Percentiles rank a stretch among this genome's conserved stretches.
phyloP scores from a whole-genome alignment of 2,113 vertebrate genomes.

The Cheilinus undulatus region DNA sequence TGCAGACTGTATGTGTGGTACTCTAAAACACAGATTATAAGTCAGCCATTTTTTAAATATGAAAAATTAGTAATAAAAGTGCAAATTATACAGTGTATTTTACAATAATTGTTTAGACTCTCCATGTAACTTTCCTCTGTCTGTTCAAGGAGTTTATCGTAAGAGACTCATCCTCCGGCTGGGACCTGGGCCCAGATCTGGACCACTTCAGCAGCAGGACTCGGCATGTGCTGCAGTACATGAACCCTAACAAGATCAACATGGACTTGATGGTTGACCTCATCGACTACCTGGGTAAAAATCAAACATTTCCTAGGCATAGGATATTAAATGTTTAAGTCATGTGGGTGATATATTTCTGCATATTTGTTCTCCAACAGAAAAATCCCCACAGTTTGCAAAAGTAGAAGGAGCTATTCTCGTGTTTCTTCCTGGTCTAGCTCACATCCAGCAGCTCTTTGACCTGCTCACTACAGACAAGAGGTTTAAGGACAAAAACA shows the following conservation, averaged over 20 bases:
- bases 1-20: no score
- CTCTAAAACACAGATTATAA: no score
- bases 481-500: slow-evolving; percentile 89
- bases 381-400: slow-evolving; percentile 90
- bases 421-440: slow-evolving; percentile 95
- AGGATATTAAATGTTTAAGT: neutral
- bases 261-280: slow-evolving; percentile 93
- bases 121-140: neutral
- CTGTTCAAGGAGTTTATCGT: slow-evolving; percentile 87
- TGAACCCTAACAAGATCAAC: slow-evolving; percentile 98
- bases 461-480: slow-evolving; percentile 92
- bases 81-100: no score
- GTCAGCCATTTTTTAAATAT: no score
- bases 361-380: slow-evolving; percentile 69
- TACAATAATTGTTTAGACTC: neutral
- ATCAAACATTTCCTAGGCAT: neutral
- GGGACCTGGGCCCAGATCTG: slow-evolving; percentile 85
- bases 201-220: slow-evolving; percentile 91
- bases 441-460: slow-evolving; percentile 95
- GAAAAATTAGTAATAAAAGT: no score
- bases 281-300: slow-evolving; percentile 89
- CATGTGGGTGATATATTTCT: neutral
- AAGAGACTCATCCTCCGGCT: slow-evolving; percentile 77
- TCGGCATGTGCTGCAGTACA: slow-evolving; percentile 89
- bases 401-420: slow-evolving; percentile 90